Evolutionary conservation across 1,140 invertebrate species (phyloP), one percentile per base, ranked within the genome.

Genomic region (Gonioctena quinquepunctata): DNA sequence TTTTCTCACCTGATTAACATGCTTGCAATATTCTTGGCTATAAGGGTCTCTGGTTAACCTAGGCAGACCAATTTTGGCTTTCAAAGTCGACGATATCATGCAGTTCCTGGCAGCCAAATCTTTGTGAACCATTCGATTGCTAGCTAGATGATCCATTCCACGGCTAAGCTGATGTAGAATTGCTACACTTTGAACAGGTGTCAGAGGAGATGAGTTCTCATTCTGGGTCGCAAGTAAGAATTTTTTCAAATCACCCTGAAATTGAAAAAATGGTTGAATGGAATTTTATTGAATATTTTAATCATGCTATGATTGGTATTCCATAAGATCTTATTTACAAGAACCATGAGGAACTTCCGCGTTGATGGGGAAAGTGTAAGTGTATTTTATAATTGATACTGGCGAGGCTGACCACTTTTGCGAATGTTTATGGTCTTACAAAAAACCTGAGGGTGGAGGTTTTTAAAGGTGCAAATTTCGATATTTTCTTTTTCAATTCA

Each of bases 91-190:
- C 0, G 93, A 91, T 50, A 98, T 91, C 16, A 97, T 83, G 79
- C 96, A 95, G 82, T 99, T 99, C n/a, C 96, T 88, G 0, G 96
- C 92, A 3, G 96, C 96, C 66, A 99, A 85, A 84, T 99, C 97
- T 76, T 88, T 87, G 82, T 97, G 95, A 2, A 95, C 90, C 33
- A 94, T 85, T 25, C 93, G 85, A 70, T 89, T 87, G 67, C 89
- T 88, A 1, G 93, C 87, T 23, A 98, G 83, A 70, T 95, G 90
- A 76, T 94, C 93, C 87, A 96, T 91, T 8, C 92, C 96, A n/a
- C 88, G 85, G 0, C 93, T 92, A 22, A 96, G 89, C 80, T 97
- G 95, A 69, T 90, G 87, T 1, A 89, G 87, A 3, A 95, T 85
- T 0, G 90, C 87, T 0, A 94, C 83, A 50, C 91, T 89, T 83